phyloP scores from a whole-genome alignment of 2,113 vertebrate species.

The Prionailurus viverrinus region DNA sequence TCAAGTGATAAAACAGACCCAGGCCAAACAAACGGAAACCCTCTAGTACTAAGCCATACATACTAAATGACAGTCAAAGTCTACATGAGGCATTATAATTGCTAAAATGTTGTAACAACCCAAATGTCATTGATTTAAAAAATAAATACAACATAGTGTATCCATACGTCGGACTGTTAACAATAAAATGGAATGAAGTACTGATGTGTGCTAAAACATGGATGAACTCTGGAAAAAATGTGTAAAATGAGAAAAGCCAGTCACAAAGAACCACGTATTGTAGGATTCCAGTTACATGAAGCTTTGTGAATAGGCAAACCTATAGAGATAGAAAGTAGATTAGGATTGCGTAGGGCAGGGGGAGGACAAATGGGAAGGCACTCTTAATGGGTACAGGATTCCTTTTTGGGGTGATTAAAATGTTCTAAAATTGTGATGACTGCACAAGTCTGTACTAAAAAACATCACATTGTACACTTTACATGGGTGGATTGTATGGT shows the following conservation, averaged over 20 bases:
- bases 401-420: conserved; percentile 31
- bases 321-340: not conserved
- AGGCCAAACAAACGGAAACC: conserved; percentile 18
- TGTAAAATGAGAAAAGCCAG: conserved; percentile 19
- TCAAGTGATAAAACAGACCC: conserved; percentile 29
- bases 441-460: conserved; percentile 5
- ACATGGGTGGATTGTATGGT: not conserved
- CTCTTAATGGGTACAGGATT: not conserved
- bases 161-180: not conserved
- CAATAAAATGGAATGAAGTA: not conserved
- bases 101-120: conserved; percentile 12
- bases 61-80: conserved; percentile 59
- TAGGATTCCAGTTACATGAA: conserved; percentile 14
- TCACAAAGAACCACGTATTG: not conserved
- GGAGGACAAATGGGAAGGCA: not conserved
- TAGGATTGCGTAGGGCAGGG: not conserved
- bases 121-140: conserved; percentile 3
- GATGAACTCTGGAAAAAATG: not conserved
- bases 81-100: not conserved
- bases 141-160: conserved; percentile 10
- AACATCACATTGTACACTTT: not conserved
- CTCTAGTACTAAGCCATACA: not conserved
- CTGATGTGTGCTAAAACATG: not conserved
- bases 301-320: not conserved
- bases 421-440: conserved; percentile 32